phyloP scores from a whole-genome alignment of 1,140 invertebrate genomes.

The Lerema accius region DNA sequence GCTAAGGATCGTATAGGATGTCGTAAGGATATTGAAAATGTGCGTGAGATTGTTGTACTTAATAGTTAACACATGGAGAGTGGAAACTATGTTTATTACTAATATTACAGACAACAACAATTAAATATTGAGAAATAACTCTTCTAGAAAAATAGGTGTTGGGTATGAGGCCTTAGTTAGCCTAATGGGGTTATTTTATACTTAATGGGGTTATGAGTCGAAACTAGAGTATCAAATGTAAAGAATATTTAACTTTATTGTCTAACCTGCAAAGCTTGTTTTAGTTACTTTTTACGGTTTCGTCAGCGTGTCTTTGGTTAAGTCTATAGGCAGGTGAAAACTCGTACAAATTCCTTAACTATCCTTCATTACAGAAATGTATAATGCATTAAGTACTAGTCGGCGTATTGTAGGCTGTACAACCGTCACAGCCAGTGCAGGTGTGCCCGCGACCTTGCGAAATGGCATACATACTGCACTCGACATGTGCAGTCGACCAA shows the following conservation, averaged over 20 bases:
- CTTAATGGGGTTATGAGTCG: too few species aligned
- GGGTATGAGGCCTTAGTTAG: too few species aligned
- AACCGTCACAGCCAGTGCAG: slow-evolving; percentile 58
- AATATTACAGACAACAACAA: not conserved
- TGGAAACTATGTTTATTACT: too few species aligned
- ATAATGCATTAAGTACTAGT: slow-evolving; percentile 46
- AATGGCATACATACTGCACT: slow-evolving; percentile 51
- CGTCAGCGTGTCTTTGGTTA: too few species aligned
- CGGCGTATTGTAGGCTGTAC: slow-evolving; percentile 51
- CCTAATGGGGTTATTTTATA: too few species aligned
- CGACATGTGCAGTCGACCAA: slow-evolving; percentile 24
- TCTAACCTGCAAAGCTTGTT: too few species aligned
- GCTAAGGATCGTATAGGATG: slow-evolving; percentile 13
- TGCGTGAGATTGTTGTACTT: not conserved
- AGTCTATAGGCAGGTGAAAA: slow-evolving; percentile 51
- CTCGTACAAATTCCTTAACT: slow-evolving; percentile 41
- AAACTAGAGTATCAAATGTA: too few species aligned
- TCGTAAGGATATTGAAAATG: slow-evolving; percentile 7
- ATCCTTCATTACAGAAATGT: slow-evolving; percentile 42
- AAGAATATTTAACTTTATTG: too few species aligned
- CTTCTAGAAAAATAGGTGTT: too few species aligned
- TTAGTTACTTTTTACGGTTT: too few species aligned
- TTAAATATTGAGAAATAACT: too few species aligned
- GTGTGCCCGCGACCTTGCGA: slow-evolving; percentile 64
- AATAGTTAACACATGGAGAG: not conserved